Evolutionary conservation across 1,140 invertebrate species (phyloP).

Genomic region (Hylyphantes graminicola): DNA sequence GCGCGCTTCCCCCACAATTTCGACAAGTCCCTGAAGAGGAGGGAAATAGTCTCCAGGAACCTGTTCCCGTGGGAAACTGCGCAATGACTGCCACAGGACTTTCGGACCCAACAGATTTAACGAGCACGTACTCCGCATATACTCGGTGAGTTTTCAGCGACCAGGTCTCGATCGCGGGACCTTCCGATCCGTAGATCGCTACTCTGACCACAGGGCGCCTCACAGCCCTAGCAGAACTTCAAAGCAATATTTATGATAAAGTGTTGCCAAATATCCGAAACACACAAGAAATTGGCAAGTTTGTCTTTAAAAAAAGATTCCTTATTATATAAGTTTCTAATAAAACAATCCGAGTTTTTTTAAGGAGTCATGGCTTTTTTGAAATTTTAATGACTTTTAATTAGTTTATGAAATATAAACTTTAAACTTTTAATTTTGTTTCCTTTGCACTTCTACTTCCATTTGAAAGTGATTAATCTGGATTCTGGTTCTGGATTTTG

Average conservation of each 20-base stretch:
- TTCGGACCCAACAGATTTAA: too few relatives aligned
- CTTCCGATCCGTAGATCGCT: too few relatives aligned
- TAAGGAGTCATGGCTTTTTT: neutral
- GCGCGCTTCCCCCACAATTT: too few relatives aligned
- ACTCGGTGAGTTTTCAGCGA: too few relatives aligned
- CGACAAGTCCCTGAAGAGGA: too few relatives aligned
- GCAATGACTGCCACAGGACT: too few relatives aligned
- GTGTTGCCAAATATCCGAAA: conserved; percentile 4
- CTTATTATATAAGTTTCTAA: neutral
- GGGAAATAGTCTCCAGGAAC: too few relatives aligned
- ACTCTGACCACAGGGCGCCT: too few relatives aligned
- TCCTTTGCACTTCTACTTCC: neutral
- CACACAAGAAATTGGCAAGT: neutral
- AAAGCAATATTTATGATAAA: neutral
- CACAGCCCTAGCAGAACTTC: conserved; percentile 30
- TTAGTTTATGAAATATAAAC: neutral
- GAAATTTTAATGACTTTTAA: neutral
- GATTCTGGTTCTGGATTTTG: neutral
- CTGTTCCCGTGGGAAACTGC: too few relatives aligned
- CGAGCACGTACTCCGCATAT: too few relatives aligned
- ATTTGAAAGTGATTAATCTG: neutral
- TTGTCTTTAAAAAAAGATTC: neutral
- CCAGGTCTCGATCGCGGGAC: too few relatives aligned
- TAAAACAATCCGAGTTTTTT: neutral
- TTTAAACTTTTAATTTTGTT: neutral